These are phyloP conservation scores for Pyrochroa serraticornis DNA, from an alignment of 2,888 invertebrate species.

Conservation along the genomic window DNA sequence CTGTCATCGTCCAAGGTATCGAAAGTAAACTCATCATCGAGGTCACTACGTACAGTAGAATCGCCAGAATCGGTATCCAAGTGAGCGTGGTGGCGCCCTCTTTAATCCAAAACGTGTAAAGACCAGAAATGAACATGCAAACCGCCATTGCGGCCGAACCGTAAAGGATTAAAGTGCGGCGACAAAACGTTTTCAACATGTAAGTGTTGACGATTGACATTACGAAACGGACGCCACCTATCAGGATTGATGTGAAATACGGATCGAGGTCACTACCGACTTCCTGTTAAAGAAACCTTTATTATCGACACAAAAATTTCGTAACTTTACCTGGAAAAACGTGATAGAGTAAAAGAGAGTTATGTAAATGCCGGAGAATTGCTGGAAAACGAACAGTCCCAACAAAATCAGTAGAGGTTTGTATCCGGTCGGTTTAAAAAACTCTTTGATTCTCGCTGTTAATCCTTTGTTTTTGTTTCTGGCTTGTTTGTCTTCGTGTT, in stretches of 20 bases:
- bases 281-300: conserved; percentile 52
- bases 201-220: conserved; percentile 64
- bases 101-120: conserved; percentile 58
- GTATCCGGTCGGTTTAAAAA: conserved; percentile 64
- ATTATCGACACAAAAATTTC: conserved; percentile 1
- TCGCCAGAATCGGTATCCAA: conserved; percentile 61
- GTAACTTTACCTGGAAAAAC: conserved; percentile 61
- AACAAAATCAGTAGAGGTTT: conserved; percentile 64
- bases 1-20: conserved; percentile 69
- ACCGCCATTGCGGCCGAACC: conserved; percentile 62
- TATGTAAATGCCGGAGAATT: conserved; percentile 66
- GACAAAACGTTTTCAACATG: conserved; percentile 59
- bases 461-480: conserved; percentile 48
- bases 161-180: conserved; percentile 60
- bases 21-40: conserved; percentile 66
- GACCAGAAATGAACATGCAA: conserved; percentile 63
- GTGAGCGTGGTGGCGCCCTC: conserved; percentile 48
- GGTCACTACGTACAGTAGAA: conserved; percentile 64
- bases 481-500: conserved; percentile 57
- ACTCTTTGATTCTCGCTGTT: conserved; percentile 53
- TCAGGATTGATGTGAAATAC: conserved; percentile 61
- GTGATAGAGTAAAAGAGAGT: conserved; percentile 68
- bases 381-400: conserved; percentile 64
- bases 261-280: conserved; percentile 59
- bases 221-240: conserved; percentile 61